Percentiles rank a stretch among this genome's conserved stretches.
Evolutionary conservation across 2,888 invertebrate species (phyloP).

Genomic region (Epirrita christyi): DNA sequence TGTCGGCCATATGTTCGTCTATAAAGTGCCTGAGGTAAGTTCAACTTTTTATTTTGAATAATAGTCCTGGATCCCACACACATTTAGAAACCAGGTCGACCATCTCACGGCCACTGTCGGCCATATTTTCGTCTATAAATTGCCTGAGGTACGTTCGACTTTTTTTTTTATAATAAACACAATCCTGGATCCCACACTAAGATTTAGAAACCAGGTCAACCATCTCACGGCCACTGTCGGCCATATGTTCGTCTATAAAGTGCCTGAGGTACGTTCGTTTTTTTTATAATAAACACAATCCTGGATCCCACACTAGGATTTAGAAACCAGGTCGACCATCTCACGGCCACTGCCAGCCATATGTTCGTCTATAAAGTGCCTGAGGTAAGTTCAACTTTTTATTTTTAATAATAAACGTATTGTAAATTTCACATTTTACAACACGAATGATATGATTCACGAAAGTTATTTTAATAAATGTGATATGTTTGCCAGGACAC

Average conservation of each 20-base stretch:
- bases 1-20: slow-evolving; percentile 92
- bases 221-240: slow-evolving; percentile 93
- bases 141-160: slow-evolving; percentile 88
- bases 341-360: slow-evolving; percentile 93
- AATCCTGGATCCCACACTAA: no score
- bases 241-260: slow-evolving; percentile 91
- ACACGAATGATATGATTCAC: no score
- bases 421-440: no score
- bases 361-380: slow-evolving; percentile 93
- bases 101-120: slow-evolving; percentile 93
- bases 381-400: slow-evolving; percentile 84
- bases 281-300: no score
- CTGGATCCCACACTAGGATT: no score
- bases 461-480: no score
- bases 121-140: slow-evolving; percentile 91
- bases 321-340: slow-evolving; percentile 93
- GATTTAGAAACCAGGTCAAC: slow-evolving; percentile 94
- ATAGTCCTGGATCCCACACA: no score
- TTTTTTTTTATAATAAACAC: no score
- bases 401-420: no score
- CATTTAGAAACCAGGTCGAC: slow-evolving; percentile 94
- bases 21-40: slow-evolving; percentile 90
- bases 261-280: slow-evolving; percentile 88
- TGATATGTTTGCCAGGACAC: slow-evolving; percentile 88
- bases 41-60: no score